Base-by-base conservation (phyloP, 2,797 vertebrate genomes). In the Artibeus lituratus region DNA sequence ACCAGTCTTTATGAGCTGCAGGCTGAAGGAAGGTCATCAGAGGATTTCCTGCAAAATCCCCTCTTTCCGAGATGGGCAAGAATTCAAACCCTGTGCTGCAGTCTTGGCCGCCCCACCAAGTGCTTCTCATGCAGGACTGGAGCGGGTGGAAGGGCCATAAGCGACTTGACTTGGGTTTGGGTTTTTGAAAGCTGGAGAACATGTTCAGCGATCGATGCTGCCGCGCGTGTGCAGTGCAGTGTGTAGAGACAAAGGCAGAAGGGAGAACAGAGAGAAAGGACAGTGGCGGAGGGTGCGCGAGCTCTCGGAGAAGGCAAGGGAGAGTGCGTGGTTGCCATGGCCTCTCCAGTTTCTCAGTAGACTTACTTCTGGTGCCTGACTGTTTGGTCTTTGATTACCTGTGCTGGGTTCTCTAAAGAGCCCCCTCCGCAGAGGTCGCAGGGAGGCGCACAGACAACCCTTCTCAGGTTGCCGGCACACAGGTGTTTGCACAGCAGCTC, bases 301-400 rank as follows among this genome's bases (percentile, higher is more conserved):
- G 78, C 37, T 15, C 59, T 5, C 0, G 0, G 91, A 70, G 88
- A 93, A 82, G 93, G 65, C 76, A 11, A 49, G 12, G 86, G 83
- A 22, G 73, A 37, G 32, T 1, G 22, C 1, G 10, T 51, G 6
- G 73, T n/a, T 74, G 83, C 95, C 94, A 67, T 59, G 91, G 94
- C 70, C 87, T 59, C 92, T 90, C 85, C 57, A 0, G 32, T 39
- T 70, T 89, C 96, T 59, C 24, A 3, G 85, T 95, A 89, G 96
- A 92, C 94, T 95, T 86, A 84, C 86, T 96, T 32, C 82, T 73
- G 95, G 83, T 18, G 10, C 91, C 67, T 92, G 94, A 94, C 87
- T 76, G 83, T 84, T 95, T 76, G 89, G 86, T 84, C 95, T 96
- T 96, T 94, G 94, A 82, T 87, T 81, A 91, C 95, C 67, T 39